Evolutionary conservation across 1,140 invertebrate genomes (phyloP).

Genomic region (Ectropis grisescens): DNA sequence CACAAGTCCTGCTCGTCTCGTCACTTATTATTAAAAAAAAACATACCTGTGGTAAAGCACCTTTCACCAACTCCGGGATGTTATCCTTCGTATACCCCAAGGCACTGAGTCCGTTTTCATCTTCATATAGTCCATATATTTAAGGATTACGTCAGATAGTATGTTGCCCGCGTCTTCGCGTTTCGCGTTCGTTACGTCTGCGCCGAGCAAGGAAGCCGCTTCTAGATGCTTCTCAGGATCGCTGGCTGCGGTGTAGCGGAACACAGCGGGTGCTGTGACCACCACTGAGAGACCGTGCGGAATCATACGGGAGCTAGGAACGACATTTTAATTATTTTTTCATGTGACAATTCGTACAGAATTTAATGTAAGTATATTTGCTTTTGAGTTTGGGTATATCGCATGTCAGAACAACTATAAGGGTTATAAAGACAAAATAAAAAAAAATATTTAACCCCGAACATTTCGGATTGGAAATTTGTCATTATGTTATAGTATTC

Average conservation of each 20-base stretch:
- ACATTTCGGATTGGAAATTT: too few relatives aligned
- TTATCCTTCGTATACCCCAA: constrained; percentile 82
- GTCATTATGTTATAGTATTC: too few relatives aligned
- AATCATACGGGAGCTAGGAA: too few relatives aligned
- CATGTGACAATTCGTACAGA: too few relatives aligned
- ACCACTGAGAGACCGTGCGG: constrained; percentile 93
- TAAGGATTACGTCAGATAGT: constrained; percentile 81
- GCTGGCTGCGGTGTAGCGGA: constrained; percentile 83
- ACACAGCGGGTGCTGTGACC: constrained; percentile 90
- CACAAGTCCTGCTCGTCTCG: too few relatives aligned
- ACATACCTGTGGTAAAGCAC: constrained; percentile 86
- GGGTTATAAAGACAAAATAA: too few relatives aligned
- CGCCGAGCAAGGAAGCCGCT: constrained; percentile 83
- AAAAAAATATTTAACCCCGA: too few relatives aligned
- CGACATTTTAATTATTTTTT: too few relatives aligned
- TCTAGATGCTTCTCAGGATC: constrained; percentile 92
- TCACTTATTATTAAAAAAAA: constrained; percentile 1
- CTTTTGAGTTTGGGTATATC: too few relatives aligned
- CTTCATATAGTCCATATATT: constrained; percentile 84
- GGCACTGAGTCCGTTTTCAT: constrained; percentile 84
- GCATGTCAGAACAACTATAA: too few relatives aligned
- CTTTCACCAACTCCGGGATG: constrained; percentile 85
- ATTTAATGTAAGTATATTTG: too few relatives aligned
- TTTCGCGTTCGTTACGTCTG: constrained; percentile 73
- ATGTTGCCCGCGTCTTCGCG: constrained; percentile 80